Percentiles rank a stretch among this genome's conserved stretches.
Conservation (phyloP, 2,888 invertebrate species). For the Parnassius glacialis region DNA sequence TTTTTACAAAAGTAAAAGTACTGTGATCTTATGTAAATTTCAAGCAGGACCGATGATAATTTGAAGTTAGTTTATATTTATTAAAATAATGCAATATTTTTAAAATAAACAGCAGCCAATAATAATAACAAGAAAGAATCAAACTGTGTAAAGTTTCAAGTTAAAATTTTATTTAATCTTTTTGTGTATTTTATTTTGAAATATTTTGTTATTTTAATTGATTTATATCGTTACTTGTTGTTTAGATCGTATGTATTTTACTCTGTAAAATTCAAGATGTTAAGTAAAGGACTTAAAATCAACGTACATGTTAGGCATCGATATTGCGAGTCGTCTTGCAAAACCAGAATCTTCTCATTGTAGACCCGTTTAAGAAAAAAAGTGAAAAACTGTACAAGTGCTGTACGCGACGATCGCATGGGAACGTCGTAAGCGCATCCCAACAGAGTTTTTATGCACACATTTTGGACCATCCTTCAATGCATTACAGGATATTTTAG, state of each 20-base stretch:
- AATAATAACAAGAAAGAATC: too few species aligned
- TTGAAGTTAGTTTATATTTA: too few species aligned
- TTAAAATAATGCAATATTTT: too few species aligned
- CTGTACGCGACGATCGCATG: constrained; percentile 69
- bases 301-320: constrained; percentile 60
- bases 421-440: constrained; percentile 66
- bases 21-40: too few species aligned
- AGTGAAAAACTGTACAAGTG: constrained; percentile 47
- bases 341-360: constrained; percentile 75
- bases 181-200: too few species aligned
- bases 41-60: too few species aligned
- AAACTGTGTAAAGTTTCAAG: too few species aligned
- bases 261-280: constrained; percentile 35
- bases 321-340: constrained; percentile 70
- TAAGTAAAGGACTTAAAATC: constrained; percentile 45
- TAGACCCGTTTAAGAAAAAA: constrained; percentile 73
- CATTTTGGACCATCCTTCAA: constrained; percentile 48
- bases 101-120: too few species aligned
- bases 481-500: constrained; percentile 49
- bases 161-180: too few species aligned
- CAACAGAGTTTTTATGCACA: constrained; percentile 43
- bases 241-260: background rate
- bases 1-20: too few species aligned
- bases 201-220: too few species aligned
- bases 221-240: background rate